Evolutionary conservation across 2,888 invertebrate species (phyloP), one percentile per base, ranked within the genome.

Genomic region (Trichacis sp.): DNA sequence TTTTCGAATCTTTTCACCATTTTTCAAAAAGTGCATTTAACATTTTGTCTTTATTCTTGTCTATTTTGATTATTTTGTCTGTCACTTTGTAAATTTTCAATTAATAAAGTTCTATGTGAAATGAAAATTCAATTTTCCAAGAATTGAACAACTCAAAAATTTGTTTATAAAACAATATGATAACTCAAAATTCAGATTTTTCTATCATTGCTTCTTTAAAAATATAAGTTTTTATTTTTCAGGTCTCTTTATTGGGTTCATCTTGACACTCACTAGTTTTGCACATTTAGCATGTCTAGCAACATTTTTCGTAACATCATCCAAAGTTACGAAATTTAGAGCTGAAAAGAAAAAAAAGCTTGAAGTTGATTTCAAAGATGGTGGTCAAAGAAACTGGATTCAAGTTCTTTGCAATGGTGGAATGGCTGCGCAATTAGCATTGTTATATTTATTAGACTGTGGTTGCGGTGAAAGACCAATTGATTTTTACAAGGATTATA

Each of bases 371-470:
- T 93, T 90, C 74, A 93, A 92, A 85, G 93, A 93, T 87, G 94
- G 94, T 75, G 94, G 95, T 0, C 93, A 93, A 81, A 88, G 96
- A 64, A 94, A 92, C 81, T 96, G 96, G 95, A 86, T 94, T 11
- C 96, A 96, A 85, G 95, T 95, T 4, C 82, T 96, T 0, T 95
- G 95, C 80, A 96, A 96, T 85, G 92, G 90, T 1, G 95, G 95
- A n/a, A 92, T 95, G 89, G 94, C 94, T 14, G 88, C 92, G 0
- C 91, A 93, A 76, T 84, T 95, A 48, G 92, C 91, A 0, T 77
- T 95, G 30, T 84, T 95, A 17, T 95, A 94, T 79, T 85, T 95
- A 65, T 82, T 95, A 64, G 94, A 95, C 83, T 88, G 91, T 56
- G 94, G 94, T 0, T 90, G 91, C 69, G 90, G 90, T 1, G 95